phyloP scores from a whole-genome alignment of 2,888 invertebrate species.

The Phalera bucephala region DNA sequence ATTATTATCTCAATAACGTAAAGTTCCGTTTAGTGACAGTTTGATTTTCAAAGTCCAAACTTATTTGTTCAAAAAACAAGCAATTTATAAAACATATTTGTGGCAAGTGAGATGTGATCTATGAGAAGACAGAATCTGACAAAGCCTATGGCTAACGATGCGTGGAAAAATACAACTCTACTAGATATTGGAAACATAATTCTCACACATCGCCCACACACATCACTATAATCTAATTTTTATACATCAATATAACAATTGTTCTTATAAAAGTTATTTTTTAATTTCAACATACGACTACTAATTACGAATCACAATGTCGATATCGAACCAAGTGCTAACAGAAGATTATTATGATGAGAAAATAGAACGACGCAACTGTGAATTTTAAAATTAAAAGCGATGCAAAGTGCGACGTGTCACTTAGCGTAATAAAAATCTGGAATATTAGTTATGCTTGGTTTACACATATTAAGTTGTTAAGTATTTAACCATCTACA shows the following conservation, averaged over 20 bases:
- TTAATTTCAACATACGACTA: slow-evolving; percentile 52
- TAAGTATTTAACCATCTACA: no score
- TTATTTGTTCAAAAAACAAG: no score
- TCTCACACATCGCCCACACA: slow-evolving; percentile 44
- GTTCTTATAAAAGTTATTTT: slow-evolving; percentile 62
- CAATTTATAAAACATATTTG: neutral
- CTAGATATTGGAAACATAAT: slow-evolving; percentile 24
- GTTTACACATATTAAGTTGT: neutral
- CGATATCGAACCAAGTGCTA: slow-evolving; percentile 42
- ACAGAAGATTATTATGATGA: slow-evolving; percentile 29
- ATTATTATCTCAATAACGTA: no score
- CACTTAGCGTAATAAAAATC: slow-evolving; percentile 23
- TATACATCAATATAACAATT: slow-evolving; percentile 70
- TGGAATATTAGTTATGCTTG: slow-evolving; percentile 21
- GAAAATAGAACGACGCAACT: slow-evolving; percentile 35
- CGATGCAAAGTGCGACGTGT: slow-evolving; percentile 29
- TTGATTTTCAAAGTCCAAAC: no score
- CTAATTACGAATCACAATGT: slow-evolving; percentile 48
- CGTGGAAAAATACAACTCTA: slow-evolving; percentile 23
- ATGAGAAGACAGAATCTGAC: slow-evolving; percentile 7
- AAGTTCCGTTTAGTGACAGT: no score
- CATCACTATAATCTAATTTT: slow-evolving; percentile 50
- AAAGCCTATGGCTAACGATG: slow-evolving; percentile 11
- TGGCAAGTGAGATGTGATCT: slow-evolving; percentile 8
- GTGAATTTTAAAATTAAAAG: slow-evolving; percentile 35